phyloP scores from a whole-genome alignment of 2,888 invertebrate species.

The Tortricodes alternella region DNA sequence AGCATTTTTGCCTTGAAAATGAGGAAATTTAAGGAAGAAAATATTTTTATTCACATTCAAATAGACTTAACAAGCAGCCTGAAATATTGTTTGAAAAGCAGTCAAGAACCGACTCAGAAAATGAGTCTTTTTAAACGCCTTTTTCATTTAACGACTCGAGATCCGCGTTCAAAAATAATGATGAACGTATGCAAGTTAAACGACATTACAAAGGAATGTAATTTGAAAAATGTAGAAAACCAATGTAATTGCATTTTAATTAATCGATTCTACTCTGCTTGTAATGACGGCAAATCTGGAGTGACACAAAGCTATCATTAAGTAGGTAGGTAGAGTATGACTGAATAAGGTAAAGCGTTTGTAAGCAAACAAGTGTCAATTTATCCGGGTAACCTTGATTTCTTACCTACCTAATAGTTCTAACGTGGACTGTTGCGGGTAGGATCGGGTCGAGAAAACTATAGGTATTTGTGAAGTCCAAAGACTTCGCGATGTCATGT shows the following conservation, averaged over 20 bases:
- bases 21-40: too few species aligned
- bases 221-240: not conserved
- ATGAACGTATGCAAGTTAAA: too few species aligned
- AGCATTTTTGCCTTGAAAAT: too few species aligned
- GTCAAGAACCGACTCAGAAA: too few species aligned
- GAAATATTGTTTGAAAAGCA: too few species aligned
- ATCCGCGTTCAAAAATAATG: too few species aligned
- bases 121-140: too few species aligned
- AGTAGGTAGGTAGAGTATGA: not conserved
- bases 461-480: not conserved
- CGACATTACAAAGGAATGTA: not conserved
- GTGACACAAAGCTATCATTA: not conserved
- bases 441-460: not conserved
- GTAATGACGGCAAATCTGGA: not conserved
- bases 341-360: not conserved
- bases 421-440: not conserved
- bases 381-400: conserved; percentile 7
- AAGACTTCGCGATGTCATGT: not conserved
- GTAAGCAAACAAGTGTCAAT: conserved; percentile 7
- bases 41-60: not conserved
- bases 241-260: not conserved
- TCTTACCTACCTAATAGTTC: conserved; percentile 17
- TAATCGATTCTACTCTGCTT: not conserved
- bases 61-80: not conserved
- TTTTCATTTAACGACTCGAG: too few species aligned